These are phyloP conservation scores for Acanthurus tractus DNA, from an alignment of 2,797 vertebrate genomes.

Conservation along the genomic window DNA sequence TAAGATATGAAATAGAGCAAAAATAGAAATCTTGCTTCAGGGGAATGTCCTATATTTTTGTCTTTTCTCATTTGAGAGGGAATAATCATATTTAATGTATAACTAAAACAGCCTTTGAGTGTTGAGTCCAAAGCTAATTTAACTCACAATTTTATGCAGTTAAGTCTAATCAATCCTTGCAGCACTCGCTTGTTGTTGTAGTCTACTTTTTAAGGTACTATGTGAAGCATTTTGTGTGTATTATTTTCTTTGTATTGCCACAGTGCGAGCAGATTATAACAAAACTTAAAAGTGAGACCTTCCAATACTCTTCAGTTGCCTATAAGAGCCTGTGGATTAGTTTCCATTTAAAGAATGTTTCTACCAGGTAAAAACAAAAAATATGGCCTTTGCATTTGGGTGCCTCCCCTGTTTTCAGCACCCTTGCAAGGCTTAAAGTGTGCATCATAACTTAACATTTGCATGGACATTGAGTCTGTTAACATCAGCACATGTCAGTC, in stretches of 20 bases:
- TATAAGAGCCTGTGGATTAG: background rate
- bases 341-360: background rate
- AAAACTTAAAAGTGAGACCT: background rate
- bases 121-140: slow-evolving; percentile 20
- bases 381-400: background rate
- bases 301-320: too few relatives aligned
- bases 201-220: slow-evolving; percentile 1
- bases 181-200: slow-evolving; percentile 1
- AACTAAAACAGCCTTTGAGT: slow-evolving; percentile 27
- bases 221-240: background rate
- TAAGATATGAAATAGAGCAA: slow-evolving; percentile 61
- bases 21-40: slow-evolving; percentile 58
- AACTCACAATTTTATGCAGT: slow-evolving; percentile 21
- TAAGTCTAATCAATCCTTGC: slow-evolving; percentile 4
- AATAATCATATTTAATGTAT: slow-evolving; percentile 58
- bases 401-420: too few relatives aligned
- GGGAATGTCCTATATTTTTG: slow-evolving; percentile 55
- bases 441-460: too few relatives aligned
- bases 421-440: too few relatives aligned
- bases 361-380: background rate
- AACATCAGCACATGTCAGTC: too few relatives aligned
- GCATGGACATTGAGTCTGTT: too few relatives aligned
- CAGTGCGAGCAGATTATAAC: background rate
- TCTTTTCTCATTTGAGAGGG: slow-evolving; percentile 44
- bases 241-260: background rate